Evolutionary conservation across 2,113 vertebrate species (phyloP), one percentile per base, ranked within the genome.

Genomic region (Polypterus senegalus): DNA sequence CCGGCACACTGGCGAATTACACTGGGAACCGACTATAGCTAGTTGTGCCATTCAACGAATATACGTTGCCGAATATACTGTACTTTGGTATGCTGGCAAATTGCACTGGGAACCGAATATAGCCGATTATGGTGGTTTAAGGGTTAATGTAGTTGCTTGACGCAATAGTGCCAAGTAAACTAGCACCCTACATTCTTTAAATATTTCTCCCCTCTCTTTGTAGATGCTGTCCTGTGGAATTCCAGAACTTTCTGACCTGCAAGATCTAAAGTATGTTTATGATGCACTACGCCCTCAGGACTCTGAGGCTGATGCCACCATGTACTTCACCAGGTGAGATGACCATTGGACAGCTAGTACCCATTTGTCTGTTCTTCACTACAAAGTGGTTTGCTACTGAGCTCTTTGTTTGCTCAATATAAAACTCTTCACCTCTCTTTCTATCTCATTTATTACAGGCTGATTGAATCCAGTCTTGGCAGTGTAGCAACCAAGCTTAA

Each of bases 401-500:
- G 27, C 27, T 27, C 27, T 27, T 27, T 27, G 27, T 27, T 27
- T 27, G 27, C 27, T 27, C 27, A 27, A 27, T 27, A 27, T 27
- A 27, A 27, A 27, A n/a, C 51, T 54, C 51, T 5, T 8, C 9
- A 11, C 4, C 62, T 58, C 5, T 27, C 57, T 62, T 55, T 56
- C 45, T 45, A 45, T 46, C 46, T 54, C 6, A 4, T 47, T 27
- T 4, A 60, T 10, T 7, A 48, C 76, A 97, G 95, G 77, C 79
- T 97, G 71, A 98, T 98, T 1, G 94, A 98, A 77, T 97, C 94
- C 65, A 98, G 96, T 80, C 79, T 98, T 63, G 93, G 94, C 73
- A 98, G 94, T 1, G 93, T 98, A n/a, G 94, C 96, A 74, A 98
- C 96, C 64, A 98, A 97, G 72, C 89, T 98, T 56, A 98, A 98